phyloP scores from a whole-genome alignment of 1,140 invertebrate genomes.

The Nixonia krombeini region DNA sequence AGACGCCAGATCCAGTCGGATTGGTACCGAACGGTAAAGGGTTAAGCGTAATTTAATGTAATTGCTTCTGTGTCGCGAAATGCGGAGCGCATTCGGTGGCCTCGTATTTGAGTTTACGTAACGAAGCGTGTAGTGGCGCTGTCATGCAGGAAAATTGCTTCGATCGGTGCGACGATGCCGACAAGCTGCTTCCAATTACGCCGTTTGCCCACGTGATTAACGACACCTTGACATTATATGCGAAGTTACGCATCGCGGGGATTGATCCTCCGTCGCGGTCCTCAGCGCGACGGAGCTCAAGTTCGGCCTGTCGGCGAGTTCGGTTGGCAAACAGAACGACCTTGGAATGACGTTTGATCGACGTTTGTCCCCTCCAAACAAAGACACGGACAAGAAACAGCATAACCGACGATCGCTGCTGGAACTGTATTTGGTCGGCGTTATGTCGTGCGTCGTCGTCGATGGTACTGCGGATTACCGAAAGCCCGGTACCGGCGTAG shows the following conservation, averaged over 20 bases:
- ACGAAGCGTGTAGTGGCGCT: constrained; percentile 41
- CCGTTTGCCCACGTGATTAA: constrained; percentile 32
- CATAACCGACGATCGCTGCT: neutral
- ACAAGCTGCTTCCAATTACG: constrained; percentile 33
- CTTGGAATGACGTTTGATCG: neutral
- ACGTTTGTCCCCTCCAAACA: neutral
- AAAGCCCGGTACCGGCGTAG: neutral
- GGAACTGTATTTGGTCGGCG: neutral
- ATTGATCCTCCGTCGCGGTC: constrained; percentile 41
- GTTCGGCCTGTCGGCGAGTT: too few species aligned
- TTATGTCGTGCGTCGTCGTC: neutral
- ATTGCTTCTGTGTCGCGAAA: constrained; percentile 44
- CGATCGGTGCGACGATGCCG: constrained; percentile 38
- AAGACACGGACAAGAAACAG: neutral
- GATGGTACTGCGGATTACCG: neutral
- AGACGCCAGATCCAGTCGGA: constrained; percentile 47
- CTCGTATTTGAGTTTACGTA: constrained; percentile 36
- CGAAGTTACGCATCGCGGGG: constrained; percentile 33
- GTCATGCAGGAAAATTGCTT: constrained; percentile 41
- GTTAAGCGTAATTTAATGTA: constrained; percentile 48
- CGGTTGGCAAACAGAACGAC: too few species aligned
- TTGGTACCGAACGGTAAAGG: constrained; percentile 39
- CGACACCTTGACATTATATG: constrained; percentile 23
- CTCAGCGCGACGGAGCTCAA: too few species aligned
- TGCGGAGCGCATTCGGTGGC: constrained; percentile 37